Conservation (phyloP, 2,888 invertebrate species). For the Leptopilina myrica region DNA sequence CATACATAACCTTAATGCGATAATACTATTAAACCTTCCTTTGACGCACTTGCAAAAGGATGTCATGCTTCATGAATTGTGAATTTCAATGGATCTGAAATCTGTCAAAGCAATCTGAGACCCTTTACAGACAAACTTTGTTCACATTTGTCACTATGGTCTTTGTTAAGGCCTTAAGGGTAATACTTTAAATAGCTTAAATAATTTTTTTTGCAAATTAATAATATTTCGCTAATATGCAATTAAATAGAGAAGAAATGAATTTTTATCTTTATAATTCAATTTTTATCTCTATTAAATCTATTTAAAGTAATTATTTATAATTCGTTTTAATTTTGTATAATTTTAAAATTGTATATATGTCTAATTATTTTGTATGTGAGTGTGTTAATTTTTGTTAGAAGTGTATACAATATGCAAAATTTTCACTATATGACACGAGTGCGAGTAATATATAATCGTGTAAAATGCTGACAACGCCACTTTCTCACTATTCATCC, state of each 20-base stretch:
- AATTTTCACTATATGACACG: background rate
- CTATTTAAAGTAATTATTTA: no score
- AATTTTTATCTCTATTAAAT: no score
- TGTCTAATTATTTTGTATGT: no score
- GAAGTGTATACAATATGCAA: background rate
- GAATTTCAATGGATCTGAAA: background rate
- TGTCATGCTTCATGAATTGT: constrained; percentile 20
- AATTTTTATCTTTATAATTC: no score
- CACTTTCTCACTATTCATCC: background rate
- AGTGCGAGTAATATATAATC: background rate
- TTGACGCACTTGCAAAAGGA: background rate
- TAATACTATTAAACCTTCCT: constrained; percentile 3
- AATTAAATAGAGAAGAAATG: no score
- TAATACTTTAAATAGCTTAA: background rate
- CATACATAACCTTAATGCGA: background rate
- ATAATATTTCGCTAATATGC: no score
- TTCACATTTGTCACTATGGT: no score
- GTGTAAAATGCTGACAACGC: background rate
- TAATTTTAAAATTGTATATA: no score
- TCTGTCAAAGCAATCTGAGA: constrained; percentile 1
- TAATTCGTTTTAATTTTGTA: no score
- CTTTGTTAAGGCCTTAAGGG: no score
- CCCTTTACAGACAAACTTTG: background rate
- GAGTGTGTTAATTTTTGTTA: background rate
- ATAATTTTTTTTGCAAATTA: background rate